These are phyloP conservation scores for Pseudococcus jackbeardsleyi DNA, from an alignment of 2,888 invertebrate species.

Conservation along the genomic window DNA sequence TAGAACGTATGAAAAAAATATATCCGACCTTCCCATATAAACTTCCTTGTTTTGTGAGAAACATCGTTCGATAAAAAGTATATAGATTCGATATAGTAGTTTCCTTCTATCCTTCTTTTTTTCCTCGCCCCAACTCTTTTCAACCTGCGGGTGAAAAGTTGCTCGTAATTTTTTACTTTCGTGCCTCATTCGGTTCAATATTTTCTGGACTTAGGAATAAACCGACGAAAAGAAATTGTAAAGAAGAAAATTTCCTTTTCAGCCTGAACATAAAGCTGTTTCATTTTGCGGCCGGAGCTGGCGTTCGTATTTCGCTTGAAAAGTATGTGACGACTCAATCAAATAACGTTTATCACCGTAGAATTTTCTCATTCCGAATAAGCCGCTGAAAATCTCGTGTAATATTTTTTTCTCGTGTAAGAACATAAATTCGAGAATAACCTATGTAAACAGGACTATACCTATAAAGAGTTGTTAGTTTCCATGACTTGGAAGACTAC, in stretches of 20 bases:
- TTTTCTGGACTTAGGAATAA: conserved; percentile 36
- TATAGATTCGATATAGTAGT: conserved; percentile 33
- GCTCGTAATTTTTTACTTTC: conserved; percentile 24
- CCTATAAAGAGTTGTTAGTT: too few species aligned
- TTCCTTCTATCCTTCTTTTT: not conserved
- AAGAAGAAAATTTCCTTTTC: conserved; percentile 5
- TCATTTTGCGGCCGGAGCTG: not conserved
- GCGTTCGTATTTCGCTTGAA: not conserved
- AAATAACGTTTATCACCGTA: conserved; percentile 42
- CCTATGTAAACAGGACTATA: too few species aligned
- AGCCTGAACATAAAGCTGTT: conserved; percentile 13
- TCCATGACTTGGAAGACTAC: too few species aligned
- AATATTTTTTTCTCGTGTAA: not conserved
- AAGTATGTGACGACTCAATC: conserved; percentile 46
- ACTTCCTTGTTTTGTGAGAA: conserved; percentile 23
- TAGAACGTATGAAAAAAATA: conserved; percentile 21
- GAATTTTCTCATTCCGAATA: not conserved
- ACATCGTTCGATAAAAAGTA: conserved; percentile 30
- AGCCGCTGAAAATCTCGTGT: not conserved
- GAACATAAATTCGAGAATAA: not conserved
- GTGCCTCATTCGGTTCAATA: conserved; percentile 24
- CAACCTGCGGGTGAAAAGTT: conserved; percentile 38
- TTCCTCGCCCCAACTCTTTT: not conserved
- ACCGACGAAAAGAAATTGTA: not conserved
- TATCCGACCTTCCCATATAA: not conserved